These are phyloP conservation scores for Origma solitaria DNA, from an alignment of 2,113 vertebrate genomes.

Conservation along the genomic window DNA sequence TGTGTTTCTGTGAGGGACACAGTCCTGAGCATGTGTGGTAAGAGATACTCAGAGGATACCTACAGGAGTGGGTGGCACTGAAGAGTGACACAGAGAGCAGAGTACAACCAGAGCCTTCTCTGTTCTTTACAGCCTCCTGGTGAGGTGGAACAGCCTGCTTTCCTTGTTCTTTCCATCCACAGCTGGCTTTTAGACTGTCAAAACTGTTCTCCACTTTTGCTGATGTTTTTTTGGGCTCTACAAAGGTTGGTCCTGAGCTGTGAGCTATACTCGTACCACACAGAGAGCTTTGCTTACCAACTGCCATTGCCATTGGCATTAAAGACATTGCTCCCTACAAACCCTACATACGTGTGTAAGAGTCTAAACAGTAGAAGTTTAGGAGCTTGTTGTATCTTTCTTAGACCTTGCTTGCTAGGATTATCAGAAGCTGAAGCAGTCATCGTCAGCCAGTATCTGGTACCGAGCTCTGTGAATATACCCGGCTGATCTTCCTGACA, in stretches of 20 bases:
- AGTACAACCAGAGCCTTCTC: neutral
- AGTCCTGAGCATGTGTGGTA: neutral
- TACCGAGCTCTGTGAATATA: neutral
- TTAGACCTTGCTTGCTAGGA: neutral
- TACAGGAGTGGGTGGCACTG: neutral
- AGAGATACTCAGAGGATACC: neutral
- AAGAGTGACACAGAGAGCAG: neutral
- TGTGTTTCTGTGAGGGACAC: neutral
- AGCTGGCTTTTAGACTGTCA: neutral
- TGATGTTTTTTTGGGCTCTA: neutral
- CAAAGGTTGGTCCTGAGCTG: neutral
- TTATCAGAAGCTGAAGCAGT: neutral
- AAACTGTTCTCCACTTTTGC: neutral
- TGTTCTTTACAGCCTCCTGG: neutral
- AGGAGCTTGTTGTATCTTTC: neutral
- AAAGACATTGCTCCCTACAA: neutral
- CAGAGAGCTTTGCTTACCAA: neutral
- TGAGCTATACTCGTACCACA: neutral
- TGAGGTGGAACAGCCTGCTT: neutral
- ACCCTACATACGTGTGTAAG: fast-evolving
- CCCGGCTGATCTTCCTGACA: neutral
- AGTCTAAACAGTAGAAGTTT: neutral
- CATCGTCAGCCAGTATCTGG: neutral
- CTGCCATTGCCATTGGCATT: neutral
- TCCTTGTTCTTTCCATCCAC: neutral